Evolutionary conservation across 2,888 invertebrate genomes (phyloP).

Genomic region (Ligdia adustata): DNA sequence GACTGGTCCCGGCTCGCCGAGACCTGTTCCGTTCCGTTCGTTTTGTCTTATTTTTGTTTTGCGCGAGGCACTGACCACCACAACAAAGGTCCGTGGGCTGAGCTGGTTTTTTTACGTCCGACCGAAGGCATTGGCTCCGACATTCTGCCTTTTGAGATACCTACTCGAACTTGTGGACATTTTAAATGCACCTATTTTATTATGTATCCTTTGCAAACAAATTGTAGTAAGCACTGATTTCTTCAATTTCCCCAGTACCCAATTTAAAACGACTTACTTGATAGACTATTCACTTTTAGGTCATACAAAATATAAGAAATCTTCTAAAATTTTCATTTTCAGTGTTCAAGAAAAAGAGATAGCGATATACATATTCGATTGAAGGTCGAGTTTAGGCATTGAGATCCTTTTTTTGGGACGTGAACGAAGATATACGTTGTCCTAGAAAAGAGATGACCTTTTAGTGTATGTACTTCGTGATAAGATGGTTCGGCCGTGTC

Average conservation of each 20-base stretch:
- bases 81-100: constrained; percentile 77
- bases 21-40: constrained; percentile 70
- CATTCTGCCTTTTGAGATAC: constrained; percentile 46
- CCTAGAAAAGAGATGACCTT: constrained; percentile 11
- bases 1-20: constrained; percentile 66
- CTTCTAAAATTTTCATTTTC: constrained; percentile 14
- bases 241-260: constrained; percentile 9
- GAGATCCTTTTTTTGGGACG: constrained; percentile 22
- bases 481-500: no score
- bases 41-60: constrained; percentile 81
- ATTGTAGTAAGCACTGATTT: no score
- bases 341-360: constrained; percentile 16
- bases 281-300: constrained; percentile 19
- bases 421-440: constrained; percentile 14
- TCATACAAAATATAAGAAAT: not conserved
- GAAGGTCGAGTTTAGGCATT: constrained; percentile 22
- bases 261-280: constrained; percentile 11
- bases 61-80: constrained; percentile 82
- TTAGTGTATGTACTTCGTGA: no score
- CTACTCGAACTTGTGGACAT: constrained; percentile 16
- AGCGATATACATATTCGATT: constrained; percentile 11
- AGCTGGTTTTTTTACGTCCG: constrained; percentile 53
- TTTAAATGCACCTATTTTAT: not conserved
- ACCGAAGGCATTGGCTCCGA: constrained; percentile 58
- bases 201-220: not conserved